These are phyloP conservation scores for Passerina amoena DNA, from an alignment of 2,113 vertebrate species.

Conservation along the genomic window DNA sequence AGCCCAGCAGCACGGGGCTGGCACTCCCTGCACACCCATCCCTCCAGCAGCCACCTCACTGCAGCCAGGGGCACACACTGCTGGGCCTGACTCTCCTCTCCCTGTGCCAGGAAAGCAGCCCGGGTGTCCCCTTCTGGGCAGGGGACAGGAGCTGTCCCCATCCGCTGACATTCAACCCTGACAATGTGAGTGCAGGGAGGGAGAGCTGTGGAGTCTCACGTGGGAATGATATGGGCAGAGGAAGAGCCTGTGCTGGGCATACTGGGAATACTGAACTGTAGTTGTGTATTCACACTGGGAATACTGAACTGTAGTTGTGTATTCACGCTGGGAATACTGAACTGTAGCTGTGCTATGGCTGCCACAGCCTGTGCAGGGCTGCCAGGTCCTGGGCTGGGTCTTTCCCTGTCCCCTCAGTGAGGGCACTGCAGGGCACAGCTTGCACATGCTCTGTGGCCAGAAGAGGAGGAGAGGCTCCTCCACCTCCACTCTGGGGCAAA, in stretches of 20 bases:
- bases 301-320: background rate
- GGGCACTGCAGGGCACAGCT: background rate
- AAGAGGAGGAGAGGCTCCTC: background rate
- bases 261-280: accelerated
- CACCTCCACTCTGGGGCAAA: background rate
- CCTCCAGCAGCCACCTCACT: accelerated
- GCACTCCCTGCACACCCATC: accelerated
- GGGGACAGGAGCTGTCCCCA: conserved; percentile 81
- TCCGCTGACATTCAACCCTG: conserved; percentile 76
- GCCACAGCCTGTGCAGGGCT: background rate
- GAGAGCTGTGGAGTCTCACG: background rate
- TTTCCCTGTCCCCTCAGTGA: background rate
- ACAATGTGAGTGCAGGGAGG: conserved; percentile 71
- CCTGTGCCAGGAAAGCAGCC: conserved; percentile 67
- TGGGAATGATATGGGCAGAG: accelerated
- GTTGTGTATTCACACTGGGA: accelerated
- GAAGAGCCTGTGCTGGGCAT: background rate
- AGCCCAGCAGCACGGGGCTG: accelerated
- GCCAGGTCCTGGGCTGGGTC: background rate
- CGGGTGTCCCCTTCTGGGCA: conserved; percentile 80
- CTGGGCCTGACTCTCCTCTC: background rate
- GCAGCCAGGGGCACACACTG: accelerated
- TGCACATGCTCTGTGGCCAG: accelerated
- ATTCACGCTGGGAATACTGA: accelerated
- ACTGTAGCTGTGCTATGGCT: background rate